Base-by-base conservation (phyloP, 2,888 invertebrate genomes). In the Pristionchus japonicus region DNA sequence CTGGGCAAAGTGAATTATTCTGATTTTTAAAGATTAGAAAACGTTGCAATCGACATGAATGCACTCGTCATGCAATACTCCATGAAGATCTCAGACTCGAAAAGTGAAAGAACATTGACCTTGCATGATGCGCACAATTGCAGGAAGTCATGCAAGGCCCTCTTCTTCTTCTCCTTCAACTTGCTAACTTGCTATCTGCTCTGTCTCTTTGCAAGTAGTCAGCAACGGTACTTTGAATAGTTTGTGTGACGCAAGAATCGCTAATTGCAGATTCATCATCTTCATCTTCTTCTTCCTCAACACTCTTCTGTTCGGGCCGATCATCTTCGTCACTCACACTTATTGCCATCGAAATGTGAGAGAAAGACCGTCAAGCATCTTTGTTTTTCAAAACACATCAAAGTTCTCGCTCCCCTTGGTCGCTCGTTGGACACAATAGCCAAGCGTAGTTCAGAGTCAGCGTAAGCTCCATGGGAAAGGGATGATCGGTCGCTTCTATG, bases 271-370 rank as follows among this genome's bases (percentile, higher is more conserved):
- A 64, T 57, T 85, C 20, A 31, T 49, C n/a, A 77, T 87, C 34
- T 27, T 80, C 80, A 64, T 80, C 15, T 40, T 87, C 77, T 87
- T 87, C 87, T 87, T 87, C 27, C 34, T 87, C 13, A 47, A 37
- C 17, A 31, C 89, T 2, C n/a, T 91, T 0, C 31, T 91, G 6
- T 91, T 91, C 82, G 92, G 92, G 3, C 92, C 92, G 6, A 82
- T 90, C 23, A 47, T 91, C 3, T 92, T 92, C 86, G 87, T 92
- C 23, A 84, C 87, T 40, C 92, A 92, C 87, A 92, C 92, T 0
- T 92, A 80, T 88, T 89, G 92, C 27, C 92, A 92, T 52, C 3
- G 89, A 23, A 91, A 91, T 87, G 92, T 92, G 67, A 77, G 77
- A 86, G 34, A 20, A 9, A 23, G 1, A 6, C 23, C 23, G 6